phyloP scores from a whole-genome alignment of 2,797 vertebrate species.

The Phaenicophaeus curvirostris region DNA sequence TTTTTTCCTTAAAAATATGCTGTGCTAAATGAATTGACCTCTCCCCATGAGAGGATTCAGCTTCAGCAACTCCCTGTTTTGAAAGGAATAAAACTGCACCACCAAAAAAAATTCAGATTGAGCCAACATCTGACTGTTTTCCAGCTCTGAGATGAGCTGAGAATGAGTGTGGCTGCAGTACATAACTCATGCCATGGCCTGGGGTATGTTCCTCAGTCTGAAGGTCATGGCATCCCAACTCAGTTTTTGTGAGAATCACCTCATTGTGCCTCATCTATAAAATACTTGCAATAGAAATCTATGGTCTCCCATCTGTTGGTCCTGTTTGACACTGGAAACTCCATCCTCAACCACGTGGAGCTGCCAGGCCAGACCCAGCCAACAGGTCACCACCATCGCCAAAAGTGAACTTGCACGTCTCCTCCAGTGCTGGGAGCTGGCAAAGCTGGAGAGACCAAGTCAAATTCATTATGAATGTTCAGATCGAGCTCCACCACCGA shows the following conservation, averaged over 20 bases:
- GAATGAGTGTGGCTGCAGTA: accelerated
- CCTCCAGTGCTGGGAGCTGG: neutral
- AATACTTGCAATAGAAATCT: neutral
- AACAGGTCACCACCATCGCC: accelerated
- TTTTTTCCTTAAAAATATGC: neutral
- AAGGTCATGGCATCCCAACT: neutral
- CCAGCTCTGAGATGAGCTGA: accelerated
- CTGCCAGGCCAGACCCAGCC: neutral
- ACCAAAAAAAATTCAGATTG: neutral
- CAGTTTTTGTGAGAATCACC: neutral
- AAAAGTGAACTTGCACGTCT: neutral
- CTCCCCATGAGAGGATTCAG: neutral
- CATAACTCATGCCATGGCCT: accelerated
- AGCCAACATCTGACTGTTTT: neutral
- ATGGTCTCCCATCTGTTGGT: neutral
- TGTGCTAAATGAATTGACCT: neutral
- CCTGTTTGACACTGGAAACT: neutral
- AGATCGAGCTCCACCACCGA: neutral
- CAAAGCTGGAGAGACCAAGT: neutral
- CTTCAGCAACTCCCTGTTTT: neutral
- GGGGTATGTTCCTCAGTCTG: accelerated
- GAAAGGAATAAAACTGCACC: neutral
- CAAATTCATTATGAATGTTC: neutral
- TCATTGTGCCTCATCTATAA: neutral
- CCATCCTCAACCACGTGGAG: accelerated